These are phyloP conservation scores for Pseudochromis fuscus DNA, from an alignment of 2,797 vertebrate species.

Conservation along the genomic window DNA sequence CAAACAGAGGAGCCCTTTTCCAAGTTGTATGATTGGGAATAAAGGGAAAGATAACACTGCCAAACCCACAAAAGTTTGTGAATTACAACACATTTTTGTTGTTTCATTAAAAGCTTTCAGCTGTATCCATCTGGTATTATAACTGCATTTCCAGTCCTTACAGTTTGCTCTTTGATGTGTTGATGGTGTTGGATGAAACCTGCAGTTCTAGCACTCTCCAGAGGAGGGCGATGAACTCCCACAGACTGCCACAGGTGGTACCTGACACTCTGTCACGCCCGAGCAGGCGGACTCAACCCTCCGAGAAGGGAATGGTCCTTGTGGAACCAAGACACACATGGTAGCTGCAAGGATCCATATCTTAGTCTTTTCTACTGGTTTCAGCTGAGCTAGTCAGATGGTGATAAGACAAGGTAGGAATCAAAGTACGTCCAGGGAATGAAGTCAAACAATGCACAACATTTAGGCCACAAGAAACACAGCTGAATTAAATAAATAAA, in stretches of 20 bases:
- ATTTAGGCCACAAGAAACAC: not conserved
- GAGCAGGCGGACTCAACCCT: constrained; percentile 61
- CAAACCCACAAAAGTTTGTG: constrained; percentile 17
- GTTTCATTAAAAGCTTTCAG: constrained; percentile 43
- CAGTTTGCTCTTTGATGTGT: constrained; percentile 14
- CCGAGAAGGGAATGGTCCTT: constrained; percentile 85
- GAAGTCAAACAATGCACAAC: constrained; percentile 2
- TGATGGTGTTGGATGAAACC: not conserved
- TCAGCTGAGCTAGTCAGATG: constrained; percentile 26
- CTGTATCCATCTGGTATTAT: constrained; percentile 15
- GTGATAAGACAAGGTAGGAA: constrained; percentile 1
- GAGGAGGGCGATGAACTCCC: constrained; percentile 77
- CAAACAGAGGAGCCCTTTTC: not conserved
- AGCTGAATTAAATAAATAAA: constrained; percentile 8
- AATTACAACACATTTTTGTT: constrained; percentile 9
- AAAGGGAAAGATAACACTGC: constrained; percentile 1
- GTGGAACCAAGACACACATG: constrained; percentile 91
- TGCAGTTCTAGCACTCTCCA: constrained; percentile 79
- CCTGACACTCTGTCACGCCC: constrained; percentile 59
- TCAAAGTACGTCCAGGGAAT: constrained; percentile 15
- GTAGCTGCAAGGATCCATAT: constrained; percentile 80
- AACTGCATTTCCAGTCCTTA: constrained; percentile 13
- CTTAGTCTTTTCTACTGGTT: constrained; percentile 47
- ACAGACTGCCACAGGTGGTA: constrained; percentile 74
- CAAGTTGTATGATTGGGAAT: constrained; percentile 6